phyloP scores from a whole-genome alignment of 2,113 vertebrate genomes.

The Rhipidura dahli region DNA sequence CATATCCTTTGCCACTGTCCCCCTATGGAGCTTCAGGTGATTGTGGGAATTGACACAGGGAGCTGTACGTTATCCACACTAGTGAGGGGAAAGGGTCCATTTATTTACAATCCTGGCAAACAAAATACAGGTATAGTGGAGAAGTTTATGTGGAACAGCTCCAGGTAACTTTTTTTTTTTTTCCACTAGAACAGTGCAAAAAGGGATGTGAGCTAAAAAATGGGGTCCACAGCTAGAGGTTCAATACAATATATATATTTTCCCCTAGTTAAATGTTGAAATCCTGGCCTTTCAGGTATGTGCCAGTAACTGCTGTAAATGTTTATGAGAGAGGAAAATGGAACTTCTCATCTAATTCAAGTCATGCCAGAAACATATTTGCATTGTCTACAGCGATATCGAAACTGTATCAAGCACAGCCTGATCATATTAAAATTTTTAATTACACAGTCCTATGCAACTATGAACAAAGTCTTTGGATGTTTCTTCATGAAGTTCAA shows the following conservation, averaged over 20 bases:
- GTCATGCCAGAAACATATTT: slow-evolving; percentile 68
- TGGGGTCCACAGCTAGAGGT: background rate
- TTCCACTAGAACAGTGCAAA: background rate
- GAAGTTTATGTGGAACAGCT: background rate
- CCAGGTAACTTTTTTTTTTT: background rate
- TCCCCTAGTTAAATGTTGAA: slow-evolving; percentile 61
- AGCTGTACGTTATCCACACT: background rate
- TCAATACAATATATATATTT: slow-evolving; percentile 8
- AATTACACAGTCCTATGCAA: slow-evolving; percentile 11
- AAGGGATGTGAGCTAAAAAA: background rate
- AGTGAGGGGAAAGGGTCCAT: background rate
- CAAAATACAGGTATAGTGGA: background rate
- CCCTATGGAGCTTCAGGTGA: background rate
- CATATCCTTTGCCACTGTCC: background rate
- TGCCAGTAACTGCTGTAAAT: slow-evolving; percentile 72
- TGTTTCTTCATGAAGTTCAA: background rate
- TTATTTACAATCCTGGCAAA: background rate
- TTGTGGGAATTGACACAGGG: background rate
- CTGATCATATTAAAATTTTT: slow-evolving; percentile 54
- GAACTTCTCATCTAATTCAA: slow-evolving; percentile 73
- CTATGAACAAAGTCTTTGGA: slow-evolving; percentile 19
- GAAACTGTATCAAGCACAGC: slow-evolving; percentile 49
- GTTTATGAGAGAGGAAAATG: slow-evolving; percentile 59
- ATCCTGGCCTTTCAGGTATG: slow-evolving; percentile 61
- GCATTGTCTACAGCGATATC: slow-evolving; percentile 35